A percentile compares a stretch with the other conserved stretches of the same genome.
Conservation (phyloP, 1,140 invertebrate species). For the Meloidogyne floridensis region DNA sequence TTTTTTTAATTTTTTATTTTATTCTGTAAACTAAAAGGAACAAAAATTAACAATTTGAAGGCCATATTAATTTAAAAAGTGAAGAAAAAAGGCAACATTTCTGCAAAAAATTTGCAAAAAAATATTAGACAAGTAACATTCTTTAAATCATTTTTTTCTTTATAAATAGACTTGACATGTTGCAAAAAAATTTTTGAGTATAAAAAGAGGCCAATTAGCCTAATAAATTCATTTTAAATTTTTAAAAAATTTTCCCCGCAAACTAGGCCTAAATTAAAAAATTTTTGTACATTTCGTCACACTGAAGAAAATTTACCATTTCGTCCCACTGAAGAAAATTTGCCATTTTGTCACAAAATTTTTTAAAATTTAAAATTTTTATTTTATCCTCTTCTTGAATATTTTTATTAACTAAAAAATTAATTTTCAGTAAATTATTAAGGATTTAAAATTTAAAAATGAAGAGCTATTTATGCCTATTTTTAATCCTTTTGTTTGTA, state of each 20-base stretch:
- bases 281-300: no score
- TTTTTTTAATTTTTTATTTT: neutral
- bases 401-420: no score
- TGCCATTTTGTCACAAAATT: neutral
- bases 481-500: no score
- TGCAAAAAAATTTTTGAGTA: neutral
- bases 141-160: neutral
- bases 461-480: no score
- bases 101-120: neutral
- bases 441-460: no score
- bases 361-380: neutral
- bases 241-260: neutral
- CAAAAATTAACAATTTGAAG: neutral
- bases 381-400: no score
- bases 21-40: neutral
- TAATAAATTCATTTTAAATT: neutral
- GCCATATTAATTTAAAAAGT: neutral
- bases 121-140: neutral
- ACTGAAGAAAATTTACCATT: neutral
- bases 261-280: no score
- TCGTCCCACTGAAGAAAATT: neutral
- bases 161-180: neutral
- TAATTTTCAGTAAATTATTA: no score
- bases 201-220: slow-evolving; percentile 3
- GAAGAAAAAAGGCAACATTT: neutral